Conservation (phyloP, 2,797 vertebrate species). For the Pipistrellus pipistrellus region DNA sequence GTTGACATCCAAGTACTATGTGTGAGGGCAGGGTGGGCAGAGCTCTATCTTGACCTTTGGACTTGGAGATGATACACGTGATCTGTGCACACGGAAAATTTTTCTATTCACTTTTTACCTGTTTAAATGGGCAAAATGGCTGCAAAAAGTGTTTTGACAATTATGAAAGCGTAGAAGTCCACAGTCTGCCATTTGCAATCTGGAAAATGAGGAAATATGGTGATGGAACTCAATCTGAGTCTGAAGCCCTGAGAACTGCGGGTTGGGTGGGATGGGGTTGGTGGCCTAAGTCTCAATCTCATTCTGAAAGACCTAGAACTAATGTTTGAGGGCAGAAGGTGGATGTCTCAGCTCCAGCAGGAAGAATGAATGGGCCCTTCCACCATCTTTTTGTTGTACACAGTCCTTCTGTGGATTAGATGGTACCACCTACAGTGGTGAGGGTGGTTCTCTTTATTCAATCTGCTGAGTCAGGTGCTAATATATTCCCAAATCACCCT, state of each 20-base stretch:
- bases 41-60: not conserved
- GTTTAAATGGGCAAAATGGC: not conserved
- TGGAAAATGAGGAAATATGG: not conserved
- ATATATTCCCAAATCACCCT: not conserved
- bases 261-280: not conserved
- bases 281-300: not conserved
- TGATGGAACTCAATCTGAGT: not conserved
- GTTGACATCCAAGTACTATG: not conserved
- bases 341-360: not conserved
- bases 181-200: not conserved
- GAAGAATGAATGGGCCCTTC: not conserved
- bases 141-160: constrained; percentile 10
- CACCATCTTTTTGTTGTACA: not conserved
- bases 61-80: not conserved
- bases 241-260: not conserved
- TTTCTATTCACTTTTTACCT: not conserved
- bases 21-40: not conserved
- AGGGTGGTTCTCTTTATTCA: not conserved
- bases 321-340: not conserved
- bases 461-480: not conserved
- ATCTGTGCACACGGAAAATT: not conserved
- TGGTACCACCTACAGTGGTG: not conserved
- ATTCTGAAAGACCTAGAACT: not conserved
- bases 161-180: not conserved
- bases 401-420: not conserved